Base-by-base conservation (phyloP, 2,113 vertebrate genomes). In the Paratilapia polleni region DNA sequence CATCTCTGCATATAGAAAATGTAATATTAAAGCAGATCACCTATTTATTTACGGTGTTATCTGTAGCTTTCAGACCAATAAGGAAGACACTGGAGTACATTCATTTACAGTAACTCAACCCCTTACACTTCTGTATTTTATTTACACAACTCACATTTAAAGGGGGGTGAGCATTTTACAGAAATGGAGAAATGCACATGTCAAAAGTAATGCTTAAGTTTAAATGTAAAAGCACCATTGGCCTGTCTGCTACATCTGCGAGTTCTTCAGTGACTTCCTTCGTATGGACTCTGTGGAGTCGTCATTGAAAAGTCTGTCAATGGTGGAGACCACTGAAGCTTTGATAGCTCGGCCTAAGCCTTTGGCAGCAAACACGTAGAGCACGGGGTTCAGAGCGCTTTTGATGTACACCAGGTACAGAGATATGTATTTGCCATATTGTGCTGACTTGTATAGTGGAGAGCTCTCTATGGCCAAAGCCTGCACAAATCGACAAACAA, bases 401-500 rank as follows among this genome's bases (percentile, higher is more conserved):
- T 96, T 96, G 2, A 94, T 19, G 90, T 96, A 96, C 56, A 96
- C 96, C 36, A 96, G 83, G 81, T 82, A 96, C 70, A 96, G 86
- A 4, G 94, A 91, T 9, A 94, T 61, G 54, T 96, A 96, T 4
- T 4, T 52, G 5, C 86, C 54, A 0, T 0, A 0, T 1, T 0
- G 0, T 22, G 89, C 66, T n/a, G 13, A 2, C 0, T 0, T 0
- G 0, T 4, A 1, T 7, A 91, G 6, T 1, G 3, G 2, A 0
- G 54, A 1, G 0, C 0, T 0, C 1, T 1, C 6, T 0, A 2
- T 0, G 0, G 79, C 12, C 70, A 96, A 77, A 4, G 92, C 89
- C 13, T 17, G 62, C 36, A 96, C 13, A 80, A 96, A 95, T 13
- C 96, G 95, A 80, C 92, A 96, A 22, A 93, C 90, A 79, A 96